Evolutionary conservation across 2,113 vertebrate species (phyloP), one percentile per base, ranked within the genome.

Genomic region (Burhinus oedicnemus): DNA sequence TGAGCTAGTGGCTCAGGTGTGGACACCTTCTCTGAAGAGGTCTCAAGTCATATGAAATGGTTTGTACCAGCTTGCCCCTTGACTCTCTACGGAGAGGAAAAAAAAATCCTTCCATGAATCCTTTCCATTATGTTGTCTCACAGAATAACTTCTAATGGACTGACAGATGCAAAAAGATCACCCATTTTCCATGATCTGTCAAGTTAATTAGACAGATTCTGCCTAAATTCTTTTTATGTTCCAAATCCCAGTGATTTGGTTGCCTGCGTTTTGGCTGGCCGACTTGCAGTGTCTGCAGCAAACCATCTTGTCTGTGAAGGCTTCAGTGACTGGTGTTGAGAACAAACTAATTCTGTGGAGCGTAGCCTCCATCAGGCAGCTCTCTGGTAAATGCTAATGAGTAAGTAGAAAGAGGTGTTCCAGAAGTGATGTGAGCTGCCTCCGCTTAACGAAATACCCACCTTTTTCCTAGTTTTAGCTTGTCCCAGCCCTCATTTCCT

Each of bases 401-500:
- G 11, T 17, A 58, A 62, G 74, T n/a, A 91, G 77, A 45, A 71
- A 91, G 45, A 95, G 62, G 36, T 74, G 58, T 86, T 95, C 78
- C 87, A 97, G 60, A 94, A 96, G 70, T 17, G 64, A 75, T 86
- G 68, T 36, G 71, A 96, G 38, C 62, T 94, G 81, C 78, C 78
- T 93, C 66, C 34, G 1, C 62, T 88, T 85, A 77, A 88, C 36
- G 4, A 90, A 96, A 96, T 88, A 78, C 12, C 57, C 84, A 91
- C 88, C 82, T 83, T 97, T 87, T 90, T 40, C 82, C 58, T 94
- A 45, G 62, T 91, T 94, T 95, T 88, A 81, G 51, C 68, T 89
- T 80, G 71, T 91, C 74, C 71, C 66, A 94, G 54, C 49, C 81
- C 81, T 95, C 87, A 85, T 93, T 95, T 95, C 84, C 78, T 95